These are phyloP conservation scores for Lepidocolaptes lacrymiger DNA, from an alignment of 2,797 vertebrate species.

Conservation along the genomic window DNA sequence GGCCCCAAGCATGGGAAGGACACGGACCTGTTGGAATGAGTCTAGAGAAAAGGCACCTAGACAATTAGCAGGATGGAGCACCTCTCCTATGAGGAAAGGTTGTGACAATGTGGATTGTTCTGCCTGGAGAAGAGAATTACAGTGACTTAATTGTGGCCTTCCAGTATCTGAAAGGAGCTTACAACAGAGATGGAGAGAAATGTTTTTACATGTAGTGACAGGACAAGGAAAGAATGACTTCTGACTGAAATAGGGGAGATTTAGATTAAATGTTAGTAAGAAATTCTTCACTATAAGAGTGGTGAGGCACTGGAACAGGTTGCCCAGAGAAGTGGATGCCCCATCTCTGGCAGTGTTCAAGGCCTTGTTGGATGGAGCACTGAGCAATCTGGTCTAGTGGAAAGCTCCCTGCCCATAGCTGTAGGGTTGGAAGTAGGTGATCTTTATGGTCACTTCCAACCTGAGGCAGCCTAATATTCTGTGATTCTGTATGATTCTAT, in stretches of 20 bases:
- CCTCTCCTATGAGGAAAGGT: neutral
- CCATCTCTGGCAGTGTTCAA: neutral
- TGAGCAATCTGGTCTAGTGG: neutral
- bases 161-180: neutral
- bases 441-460: neutral
- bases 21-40: neutral
- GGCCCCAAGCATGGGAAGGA: neutral
- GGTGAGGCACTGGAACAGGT: neutral
- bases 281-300: neutral
- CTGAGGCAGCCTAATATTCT: neutral
- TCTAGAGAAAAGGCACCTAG: neutral
- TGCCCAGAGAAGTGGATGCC: neutral
- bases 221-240: neutral
- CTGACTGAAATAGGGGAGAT: neutral
- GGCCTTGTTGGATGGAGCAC: neutral
- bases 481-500: neutral
- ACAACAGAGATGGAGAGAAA: neutral
- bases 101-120: neutral
- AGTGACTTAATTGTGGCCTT: neutral
- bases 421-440: neutral
- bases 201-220: neutral
- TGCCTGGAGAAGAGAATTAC: neutral
- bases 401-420: neutral
- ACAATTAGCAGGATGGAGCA: neutral
- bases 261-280: neutral